Percentiles rank a stretch among this genome's conserved stretches.
Conservation (phyloP, 2,888 invertebrate genomes). For the Lasioglossum marginatum region DNA sequence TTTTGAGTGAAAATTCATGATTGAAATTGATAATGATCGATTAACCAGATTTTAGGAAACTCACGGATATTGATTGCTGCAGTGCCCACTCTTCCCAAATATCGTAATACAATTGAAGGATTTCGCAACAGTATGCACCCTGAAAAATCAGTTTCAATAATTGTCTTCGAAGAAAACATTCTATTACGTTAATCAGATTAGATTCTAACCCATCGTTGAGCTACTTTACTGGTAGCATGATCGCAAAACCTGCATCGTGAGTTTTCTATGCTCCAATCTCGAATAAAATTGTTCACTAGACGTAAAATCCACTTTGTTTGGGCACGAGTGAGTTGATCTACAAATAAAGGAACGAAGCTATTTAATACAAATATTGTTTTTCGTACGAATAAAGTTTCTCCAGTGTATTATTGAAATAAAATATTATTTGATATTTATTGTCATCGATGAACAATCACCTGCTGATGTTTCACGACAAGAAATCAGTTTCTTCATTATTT, state of each 20-base stretch:
- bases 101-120: slow-evolving; percentile 45
- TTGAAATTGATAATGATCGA: background rate
- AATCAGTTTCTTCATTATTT: slow-evolving; percentile 33
- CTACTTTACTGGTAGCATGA: slow-evolving; percentile 34
- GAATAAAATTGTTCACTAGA: slow-evolving; percentile 60
- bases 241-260: slow-evolving; percentile 52
- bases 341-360: slow-evolving; percentile 23
- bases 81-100: slow-evolving; percentile 55
- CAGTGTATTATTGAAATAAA: background rate
- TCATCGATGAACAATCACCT: slow-evolving; percentile 36
- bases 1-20: background rate
- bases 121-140: slow-evolving; percentile 61
- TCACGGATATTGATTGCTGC: slow-evolving; percentile 41
- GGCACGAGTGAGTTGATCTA: slow-evolving; percentile 36
- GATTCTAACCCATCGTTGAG: slow-evolving; percentile 39
- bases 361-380: slow-evolving; percentile 10
- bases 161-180: background rate
- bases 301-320: slow-evolving; percentile 40
- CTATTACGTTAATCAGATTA: background rate
- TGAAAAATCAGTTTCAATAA: slow-evolving; percentile 22
- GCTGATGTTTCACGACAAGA: background rate
- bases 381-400: background rate
- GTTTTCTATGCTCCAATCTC: slow-evolving; percentile 47
- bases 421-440: background rate
- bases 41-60: background rate